Conservation (phyloP, 2,113 vertebrate species). For the Rhinichthys klamathensis region DNA sequence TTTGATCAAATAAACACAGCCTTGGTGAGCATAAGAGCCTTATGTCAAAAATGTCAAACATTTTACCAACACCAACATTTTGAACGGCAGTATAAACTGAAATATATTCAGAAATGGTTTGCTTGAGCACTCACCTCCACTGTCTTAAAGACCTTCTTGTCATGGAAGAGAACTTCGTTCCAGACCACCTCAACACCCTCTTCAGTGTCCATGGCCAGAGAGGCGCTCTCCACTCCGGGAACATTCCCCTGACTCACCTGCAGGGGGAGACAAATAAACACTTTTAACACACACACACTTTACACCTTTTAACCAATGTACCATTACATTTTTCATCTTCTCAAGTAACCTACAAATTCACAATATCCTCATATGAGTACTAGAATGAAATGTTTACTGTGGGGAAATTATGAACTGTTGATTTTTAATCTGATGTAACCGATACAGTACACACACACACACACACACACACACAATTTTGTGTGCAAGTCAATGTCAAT, state of each 20-base stretch:
- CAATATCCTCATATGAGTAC: not conserved
- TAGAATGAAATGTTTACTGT: not conserved
- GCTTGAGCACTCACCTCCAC: conserved; percentile 80
- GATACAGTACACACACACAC: too few species aligned
- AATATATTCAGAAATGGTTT: not conserved
- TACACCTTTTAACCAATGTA: not conserved
- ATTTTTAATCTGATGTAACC: not conserved
- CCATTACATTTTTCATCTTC: not conserved
- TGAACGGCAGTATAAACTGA: not conserved
- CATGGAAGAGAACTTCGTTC: conserved; percentile 91
- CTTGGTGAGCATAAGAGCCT: not conserved
- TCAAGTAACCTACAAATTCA: not conserved
- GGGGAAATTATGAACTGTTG: not conserved
- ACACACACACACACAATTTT: too few species aligned
- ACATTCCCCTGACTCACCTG: conserved; percentile 96
- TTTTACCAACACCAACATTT: not conserved
- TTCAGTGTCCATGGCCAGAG: conserved; percentile 95
- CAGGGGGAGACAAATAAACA: not conserved
- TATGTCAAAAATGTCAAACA: not conserved
- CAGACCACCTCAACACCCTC: conserved; percentile 96
- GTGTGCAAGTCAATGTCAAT: too few species aligned
- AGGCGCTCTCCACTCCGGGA: conserved; percentile 91
- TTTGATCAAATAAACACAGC: not conserved
- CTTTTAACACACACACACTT: not conserved
- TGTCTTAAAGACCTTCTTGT: conserved; percentile 89